Base-by-base conservation (phyloP, 2,888 invertebrate genomes). In the Cyclophora punctaria region DNA sequence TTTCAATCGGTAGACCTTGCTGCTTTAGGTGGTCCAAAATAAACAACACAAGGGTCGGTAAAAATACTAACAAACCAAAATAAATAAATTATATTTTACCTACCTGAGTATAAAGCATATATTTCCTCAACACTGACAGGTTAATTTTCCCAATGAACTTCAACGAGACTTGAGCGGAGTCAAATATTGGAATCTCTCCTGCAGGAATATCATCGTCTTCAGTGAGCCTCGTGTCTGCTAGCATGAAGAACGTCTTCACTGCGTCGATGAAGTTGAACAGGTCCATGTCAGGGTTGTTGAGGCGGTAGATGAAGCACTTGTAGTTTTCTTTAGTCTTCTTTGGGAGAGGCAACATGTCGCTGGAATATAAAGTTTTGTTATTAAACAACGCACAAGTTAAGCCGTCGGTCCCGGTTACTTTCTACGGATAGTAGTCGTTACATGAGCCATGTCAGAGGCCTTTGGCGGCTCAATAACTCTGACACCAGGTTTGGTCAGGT, bases 121-220 rank as follows among this genome's bases (percentile, higher is more conserved):
- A 93, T 68, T 93, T 91, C 47, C 92, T 90, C 34, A 93, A 69
- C 41, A 92, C 89, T 0, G 91, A 90, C 45, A 93, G 74, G 43
- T 91, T 91, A 3, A 93, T 78, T 77, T 91, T 92, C 5, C 92
- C 86, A 35, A 93, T 78, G 63, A 93, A 93, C 53, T 91, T 90
- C 51, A 93, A 70, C 1, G 90, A 84, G 42, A 91, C 91, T 46
- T 93, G 92, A 0, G 89, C 87, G 71, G 93, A 91, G 71, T 94
- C 94, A 59, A 93, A 93, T 46, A 94, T 91, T 0, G 93, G 93
- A 48, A 94, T 89, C 70, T 94, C 94, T 1, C 94, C 94, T 0
- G 90, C 88, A 0, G 92, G 89, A 46, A 92, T 84, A 41, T 90
- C 90, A 1, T 83, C 83, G 55, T 92, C 92, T 37, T 87, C 88